These are phyloP conservation scores for Ara ararauna DNA, from an alignment of 2,797 vertebrate genomes.

Conservation along the genomic window DNA sequence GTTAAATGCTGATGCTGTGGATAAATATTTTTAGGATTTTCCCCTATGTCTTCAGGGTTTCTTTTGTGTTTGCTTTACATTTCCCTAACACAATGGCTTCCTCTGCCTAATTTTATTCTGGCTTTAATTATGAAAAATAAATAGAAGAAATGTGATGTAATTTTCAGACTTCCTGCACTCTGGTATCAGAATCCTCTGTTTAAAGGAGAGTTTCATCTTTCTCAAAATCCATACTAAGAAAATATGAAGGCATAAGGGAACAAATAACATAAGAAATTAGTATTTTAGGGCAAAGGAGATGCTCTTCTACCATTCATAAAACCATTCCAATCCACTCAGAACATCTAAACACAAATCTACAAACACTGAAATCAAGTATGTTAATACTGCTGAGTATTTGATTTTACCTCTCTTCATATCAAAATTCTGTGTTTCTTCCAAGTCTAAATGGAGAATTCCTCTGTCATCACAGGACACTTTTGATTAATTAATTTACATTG, in stretches of 20 bases:
- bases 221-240: background rate
- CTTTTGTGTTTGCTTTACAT: background rate
- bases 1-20: background rate
- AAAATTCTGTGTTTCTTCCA: background rate
- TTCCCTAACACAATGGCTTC: background rate
- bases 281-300: background rate
- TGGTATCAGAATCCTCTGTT: background rate
- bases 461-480: background rate
- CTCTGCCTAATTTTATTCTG: slow-evolving; percentile 25
- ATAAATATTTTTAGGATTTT: background rate
- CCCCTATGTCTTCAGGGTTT: background rate
- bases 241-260: background rate
- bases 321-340: background rate
- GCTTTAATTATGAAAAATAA: slow-evolving; percentile 31
- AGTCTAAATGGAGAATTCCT: background rate
- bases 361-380: background rate
- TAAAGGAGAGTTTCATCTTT: background rate
- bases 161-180: slow-evolving; percentile 20
- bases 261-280: background rate
- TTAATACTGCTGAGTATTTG: background rate
- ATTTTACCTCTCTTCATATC: background rate
- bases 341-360: background rate
- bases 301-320: background rate
- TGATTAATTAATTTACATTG: background rate
- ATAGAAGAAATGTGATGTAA: background rate